A percentile compares a stretch with the other conserved stretches of the same genome.
Conservation (phyloP, 2,113 vertebrate genomes). For the Mustelus asterias region DNA sequence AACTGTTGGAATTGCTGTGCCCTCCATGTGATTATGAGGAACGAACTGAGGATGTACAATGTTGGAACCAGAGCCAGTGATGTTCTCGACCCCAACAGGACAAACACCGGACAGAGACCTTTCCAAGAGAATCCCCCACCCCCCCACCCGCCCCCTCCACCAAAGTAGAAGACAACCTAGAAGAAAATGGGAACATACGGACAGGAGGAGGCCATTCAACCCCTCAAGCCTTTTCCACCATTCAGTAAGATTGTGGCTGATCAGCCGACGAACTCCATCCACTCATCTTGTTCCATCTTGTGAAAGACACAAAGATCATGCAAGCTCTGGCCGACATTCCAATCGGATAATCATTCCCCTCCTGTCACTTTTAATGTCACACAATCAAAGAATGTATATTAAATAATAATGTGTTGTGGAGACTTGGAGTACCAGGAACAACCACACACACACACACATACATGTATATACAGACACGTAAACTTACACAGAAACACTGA, state of each 20-base stretch:
- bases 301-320: neutral
- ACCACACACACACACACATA: neutral
- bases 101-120: neutral
- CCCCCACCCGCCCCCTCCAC: neutral
- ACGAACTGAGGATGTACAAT: neutral
- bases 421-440: neutral
- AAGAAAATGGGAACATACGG: neutral
- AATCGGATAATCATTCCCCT: neutral
- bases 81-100: neutral
- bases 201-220: neutral
- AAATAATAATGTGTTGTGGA: neutral
- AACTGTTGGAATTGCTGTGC: neutral
- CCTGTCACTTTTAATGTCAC: neutral
- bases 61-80: neutral
- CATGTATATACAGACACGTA: neutral
- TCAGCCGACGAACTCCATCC: neutral
- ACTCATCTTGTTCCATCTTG: neutral
- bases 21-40: neutral
- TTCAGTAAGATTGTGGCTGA: neutral
- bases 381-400: neutral
- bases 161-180: neutral
- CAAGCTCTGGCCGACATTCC: neutral
- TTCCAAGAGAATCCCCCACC: neutral
- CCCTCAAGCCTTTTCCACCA: neutral
- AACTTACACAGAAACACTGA: neutral